These are phyloP conservation scores for Phrynosoma blainvillii DNA, from an alignment of 2,113 vertebrate genomes.

Conservation along the genomic window DNA sequence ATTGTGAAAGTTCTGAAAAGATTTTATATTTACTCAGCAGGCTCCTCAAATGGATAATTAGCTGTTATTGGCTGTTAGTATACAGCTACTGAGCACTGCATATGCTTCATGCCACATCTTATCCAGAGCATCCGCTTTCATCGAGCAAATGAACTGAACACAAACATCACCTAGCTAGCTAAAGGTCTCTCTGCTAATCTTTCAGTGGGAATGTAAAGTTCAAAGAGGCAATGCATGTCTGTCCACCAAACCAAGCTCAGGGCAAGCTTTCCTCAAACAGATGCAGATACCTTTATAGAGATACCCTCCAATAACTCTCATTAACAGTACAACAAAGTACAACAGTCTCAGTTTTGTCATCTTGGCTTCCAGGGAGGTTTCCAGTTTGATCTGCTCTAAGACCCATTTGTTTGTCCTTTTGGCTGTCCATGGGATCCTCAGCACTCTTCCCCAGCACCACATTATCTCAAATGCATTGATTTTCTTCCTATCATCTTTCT, in stretches of 20 bases:
- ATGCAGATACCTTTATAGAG: conserved; percentile 17
- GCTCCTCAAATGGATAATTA: conserved; percentile 58
- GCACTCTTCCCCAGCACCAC: too few relatives aligned
- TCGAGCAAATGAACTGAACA: conserved; percentile 40
- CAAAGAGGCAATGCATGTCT: background rate
- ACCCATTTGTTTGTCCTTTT: too few relatives aligned
- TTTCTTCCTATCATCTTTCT: too few relatives aligned
- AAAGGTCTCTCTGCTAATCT: conserved; percentile 28
- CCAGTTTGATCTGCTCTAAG: too few relatives aligned
- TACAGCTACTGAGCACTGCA: conserved; percentile 37
- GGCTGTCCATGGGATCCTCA: too few relatives aligned
- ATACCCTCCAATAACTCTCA: conserved; percentile 30
- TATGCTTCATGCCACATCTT: conserved; percentile 49
- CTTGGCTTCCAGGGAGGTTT: too few relatives aligned
- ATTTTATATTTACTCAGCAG: conserved; percentile 48
- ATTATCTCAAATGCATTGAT: too few relatives aligned
- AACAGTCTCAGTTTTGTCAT: too few relatives aligned
- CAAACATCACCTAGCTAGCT: background rate
- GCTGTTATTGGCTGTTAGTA: conserved; percentile 48
- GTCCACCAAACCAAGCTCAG: background rate
- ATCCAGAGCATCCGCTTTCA: conserved; percentile 47
- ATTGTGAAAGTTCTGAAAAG: conserved; percentile 47
- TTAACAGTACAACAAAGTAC: background rate
- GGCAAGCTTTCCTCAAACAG: conserved; percentile 29
- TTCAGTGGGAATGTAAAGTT: background rate